Evolutionary conservation across 2,797 vertebrate genomes (phyloP), one percentile per base, ranked within the genome.

Genomic region (Orestias chungarensis): DNA sequence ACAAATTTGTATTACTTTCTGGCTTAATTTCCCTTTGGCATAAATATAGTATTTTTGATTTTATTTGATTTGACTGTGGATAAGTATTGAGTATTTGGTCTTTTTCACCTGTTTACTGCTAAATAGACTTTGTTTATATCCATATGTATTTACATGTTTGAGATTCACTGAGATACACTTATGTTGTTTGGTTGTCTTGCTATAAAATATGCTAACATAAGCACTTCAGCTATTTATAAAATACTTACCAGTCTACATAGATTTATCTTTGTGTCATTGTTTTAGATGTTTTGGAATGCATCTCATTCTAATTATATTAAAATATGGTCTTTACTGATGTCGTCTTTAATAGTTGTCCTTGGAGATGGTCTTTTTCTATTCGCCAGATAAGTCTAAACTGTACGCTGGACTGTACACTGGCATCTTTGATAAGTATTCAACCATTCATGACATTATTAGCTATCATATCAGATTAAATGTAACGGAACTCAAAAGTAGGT

Each of bases 301-400:
- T 27, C 54, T 68, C 10, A 52, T 1, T 67, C 72, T 64, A 78
- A 35, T 68, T 74, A 64, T 66, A 31, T 23, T 15, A 29, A 72
- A 80, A 84, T 72, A 73, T 82, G 80, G 62, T 76, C 57, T 54
- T 20, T 20, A 65, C 47, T 68, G 61, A 25, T 6, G 17, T 78
- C 31, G 66, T 44, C 64, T 71, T 6, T 73, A 52, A 69, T 42
- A 68, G 17, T 57, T 68, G 25, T 81, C 66, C 64, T 12, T 50
- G 12, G 54, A 70, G 59, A 76, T 75, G 47, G 6, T 64, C 0
- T 3, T 44, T 62, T 59, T 74, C 42, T 17, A 38, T 5, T 55
- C 33, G 64, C 76, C 66, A 52, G 33, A 55, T 46, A 74, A 74
- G 73, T 66, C 17, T 44, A 59, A 75, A 71, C 47, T 2, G 0